Percentiles rank a stretch among this genome's conserved stretches.
These are phyloP conservation scores for Morone chrysops DNA, from an alignment of 2,113 vertebrate genomes.

Conservation along the genomic window DNA sequence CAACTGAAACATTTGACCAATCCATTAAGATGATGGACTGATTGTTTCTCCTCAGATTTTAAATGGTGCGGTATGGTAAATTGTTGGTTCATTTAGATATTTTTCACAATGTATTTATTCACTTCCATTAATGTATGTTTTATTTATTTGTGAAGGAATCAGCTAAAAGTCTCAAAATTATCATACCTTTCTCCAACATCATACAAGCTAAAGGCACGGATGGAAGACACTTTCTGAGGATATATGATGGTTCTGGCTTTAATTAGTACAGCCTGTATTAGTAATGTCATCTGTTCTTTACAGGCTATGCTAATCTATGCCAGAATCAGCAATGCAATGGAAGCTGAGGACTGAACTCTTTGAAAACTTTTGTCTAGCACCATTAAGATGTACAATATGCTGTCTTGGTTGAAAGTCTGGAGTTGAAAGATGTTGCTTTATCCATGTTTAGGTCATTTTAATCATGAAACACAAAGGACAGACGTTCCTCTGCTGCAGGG, in stretches of 20 bases:
- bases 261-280: slow-evolving; percentile 92
- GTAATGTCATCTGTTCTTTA: slow-evolving; percentile 88
- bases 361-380: neutral
- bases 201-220: neutral
- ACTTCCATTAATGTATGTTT: neutral
- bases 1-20: neutral
- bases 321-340: slow-evolving; percentile 87
- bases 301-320: slow-evolving; percentile 91
- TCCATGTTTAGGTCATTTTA: neutral
- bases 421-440: neutral
- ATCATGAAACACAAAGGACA: neutral
- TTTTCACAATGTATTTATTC: too few relatives aligned
- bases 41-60: neutral
- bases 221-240: slow-evolving; percentile 29
- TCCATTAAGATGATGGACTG: neutral
- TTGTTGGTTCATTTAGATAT: too few relatives aligned
- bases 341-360: slow-evolving; percentile 7
- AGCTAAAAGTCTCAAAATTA: neutral
- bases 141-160: neutral
- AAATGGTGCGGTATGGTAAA: too few relatives aligned
- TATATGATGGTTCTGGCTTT: slow-evolving; percentile 88
- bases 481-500: neutral
- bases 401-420: neutral
- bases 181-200: neutral
- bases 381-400: neutral